These are phyloP conservation scores for Clarias macrocephalus DNA, from an alignment of 2,113 vertebrate genomes.

Conservation along the genomic window DNA sequence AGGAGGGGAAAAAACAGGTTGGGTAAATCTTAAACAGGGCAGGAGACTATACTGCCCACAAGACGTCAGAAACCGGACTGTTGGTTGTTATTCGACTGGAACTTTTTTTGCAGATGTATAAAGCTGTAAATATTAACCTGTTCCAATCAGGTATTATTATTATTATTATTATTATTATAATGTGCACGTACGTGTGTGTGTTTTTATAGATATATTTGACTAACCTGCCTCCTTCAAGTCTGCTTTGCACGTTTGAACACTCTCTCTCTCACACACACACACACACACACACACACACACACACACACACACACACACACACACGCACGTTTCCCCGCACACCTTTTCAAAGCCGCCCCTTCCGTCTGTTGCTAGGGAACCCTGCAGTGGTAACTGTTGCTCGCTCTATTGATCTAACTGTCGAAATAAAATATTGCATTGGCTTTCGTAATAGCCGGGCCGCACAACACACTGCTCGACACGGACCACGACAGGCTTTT, in stretches of 20 bases:
- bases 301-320: not conserved
- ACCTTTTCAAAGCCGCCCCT: conserved; percentile 8
- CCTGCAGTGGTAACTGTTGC: conserved; percentile 20
- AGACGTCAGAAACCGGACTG: not conserved
- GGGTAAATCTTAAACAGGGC: no score
- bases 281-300: not conserved
- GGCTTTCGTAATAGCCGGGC: conserved; percentile 1
- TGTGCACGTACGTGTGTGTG: not conserved
- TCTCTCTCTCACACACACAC: not conserved
- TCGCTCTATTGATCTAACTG: conserved; percentile 38
- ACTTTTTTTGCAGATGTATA: no score
- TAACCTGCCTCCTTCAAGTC: not conserved
- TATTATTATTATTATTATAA: not conserved
- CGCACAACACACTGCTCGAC: not conserved
- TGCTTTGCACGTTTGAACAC: not conserved
- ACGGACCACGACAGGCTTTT: not conserved
- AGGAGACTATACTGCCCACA: not conserved
- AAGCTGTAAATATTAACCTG: not conserved
- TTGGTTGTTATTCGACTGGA: not conserved
- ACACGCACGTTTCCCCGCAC: not conserved
- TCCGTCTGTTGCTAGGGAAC: conserved; percentile 45
- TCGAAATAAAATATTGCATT: conserved; percentile 35
- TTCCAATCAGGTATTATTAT: not conserved
- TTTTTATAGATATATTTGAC: not conserved
- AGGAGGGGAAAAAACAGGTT: not conserved